phyloP scores from a whole-genome alignment of 1,140 invertebrate species.

The Zaprionus camerounensis region DNA sequence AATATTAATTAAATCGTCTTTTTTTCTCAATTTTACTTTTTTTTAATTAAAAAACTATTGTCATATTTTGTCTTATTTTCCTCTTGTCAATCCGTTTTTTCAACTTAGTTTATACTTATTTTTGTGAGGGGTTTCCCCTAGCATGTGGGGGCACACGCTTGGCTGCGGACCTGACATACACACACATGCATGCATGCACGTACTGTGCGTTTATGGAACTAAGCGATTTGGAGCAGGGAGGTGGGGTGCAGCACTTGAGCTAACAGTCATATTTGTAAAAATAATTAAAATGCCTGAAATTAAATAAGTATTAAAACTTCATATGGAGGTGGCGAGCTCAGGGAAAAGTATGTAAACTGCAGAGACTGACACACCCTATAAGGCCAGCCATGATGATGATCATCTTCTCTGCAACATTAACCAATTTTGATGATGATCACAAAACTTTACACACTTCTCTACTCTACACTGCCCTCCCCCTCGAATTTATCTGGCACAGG shows the following conservation, averaged over 20 bases:
- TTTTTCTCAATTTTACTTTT: no score
- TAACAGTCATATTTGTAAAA: constrained; percentile 52
- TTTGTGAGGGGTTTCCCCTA: no score
- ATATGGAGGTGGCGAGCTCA: not conserved
- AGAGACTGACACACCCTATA: not conserved
- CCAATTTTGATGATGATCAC: not conserved
- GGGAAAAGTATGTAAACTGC: not conserved
- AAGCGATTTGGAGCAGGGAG: constrained; percentile 47
- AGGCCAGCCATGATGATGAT: not conserved
- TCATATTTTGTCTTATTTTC: no score
- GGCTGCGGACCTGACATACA: no score
- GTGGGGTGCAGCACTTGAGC: constrained; percentile 2
- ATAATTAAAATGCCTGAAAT: constrained; percentile 68
- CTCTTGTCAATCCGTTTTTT: no score
- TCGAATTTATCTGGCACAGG: constrained; percentile 47
- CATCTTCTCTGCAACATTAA: not conserved
- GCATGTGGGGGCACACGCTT: no score
- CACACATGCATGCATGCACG: not conserved
- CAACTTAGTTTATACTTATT: no score
- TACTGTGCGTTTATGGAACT: constrained; percentile 48
- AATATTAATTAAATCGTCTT: no score
- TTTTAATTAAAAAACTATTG: no score
- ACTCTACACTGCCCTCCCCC: not conserved
- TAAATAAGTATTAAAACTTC: constrained; percentile 32
- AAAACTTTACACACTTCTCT: not conserved